Conservation (phyloP, 2,888 invertebrate genomes). For the Dynastes maya region DNA sequence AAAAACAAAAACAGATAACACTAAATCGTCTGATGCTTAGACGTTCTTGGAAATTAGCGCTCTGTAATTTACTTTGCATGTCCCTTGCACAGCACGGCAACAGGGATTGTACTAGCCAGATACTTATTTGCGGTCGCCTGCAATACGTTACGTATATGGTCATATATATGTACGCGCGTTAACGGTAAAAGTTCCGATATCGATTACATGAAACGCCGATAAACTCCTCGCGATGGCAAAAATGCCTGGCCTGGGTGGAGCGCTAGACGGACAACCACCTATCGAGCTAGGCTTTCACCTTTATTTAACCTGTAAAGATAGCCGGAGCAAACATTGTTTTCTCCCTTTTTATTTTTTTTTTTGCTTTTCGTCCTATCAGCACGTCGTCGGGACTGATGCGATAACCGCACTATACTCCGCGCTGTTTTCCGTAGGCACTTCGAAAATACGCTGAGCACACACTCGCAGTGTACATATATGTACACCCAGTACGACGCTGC, state of each 20-base stretch:
- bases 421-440: neutral
- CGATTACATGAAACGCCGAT: slow-evolving; percentile 36
- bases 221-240: slow-evolving; percentile 29
- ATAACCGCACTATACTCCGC: slow-evolving; percentile 8
- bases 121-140: slow-evolving; percentile 19
- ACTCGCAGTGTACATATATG: neutral
- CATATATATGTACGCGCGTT: slow-evolving; percentile 9
- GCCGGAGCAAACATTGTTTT: slow-evolving; percentile 25
- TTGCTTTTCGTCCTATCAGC: neutral
- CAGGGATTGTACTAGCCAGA: slow-evolving; percentile 19
- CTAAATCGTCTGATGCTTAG: neutral
- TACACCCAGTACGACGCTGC: neutral
- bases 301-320: slow-evolving; percentile 45
- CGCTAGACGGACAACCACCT: slow-evolving; percentile 32
- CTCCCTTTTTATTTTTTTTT: neutral
- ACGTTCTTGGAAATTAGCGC: slow-evolving; percentile 20
- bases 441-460: slow-evolving; percentile 29
- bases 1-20: neutral
- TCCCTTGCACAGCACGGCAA: neutral
- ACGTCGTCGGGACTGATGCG: slow-evolving; percentile 13
- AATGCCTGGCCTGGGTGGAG: slow-evolving; percentile 16
- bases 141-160: slow-evolving; percentile 1
- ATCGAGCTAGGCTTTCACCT: slow-evolving; percentile 37
- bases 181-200: slow-evolving; percentile 44
- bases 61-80: slow-evolving; percentile 18